These are phyloP conservation scores for Andrena fulva DNA, from an alignment of 2,888 invertebrate species.

Conservation along the genomic window DNA sequence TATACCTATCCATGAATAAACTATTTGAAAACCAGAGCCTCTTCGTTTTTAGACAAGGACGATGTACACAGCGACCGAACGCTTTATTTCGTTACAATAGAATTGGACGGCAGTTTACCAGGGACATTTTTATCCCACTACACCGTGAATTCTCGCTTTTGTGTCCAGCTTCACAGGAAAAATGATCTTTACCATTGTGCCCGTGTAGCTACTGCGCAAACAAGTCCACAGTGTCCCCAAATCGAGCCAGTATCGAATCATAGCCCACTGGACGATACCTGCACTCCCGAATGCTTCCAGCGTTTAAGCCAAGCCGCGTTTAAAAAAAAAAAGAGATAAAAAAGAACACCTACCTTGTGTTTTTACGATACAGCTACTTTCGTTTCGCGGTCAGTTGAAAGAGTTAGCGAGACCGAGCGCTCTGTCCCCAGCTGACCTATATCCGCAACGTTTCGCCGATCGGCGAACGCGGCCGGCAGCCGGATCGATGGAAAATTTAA, in stretches of 20 bases:
- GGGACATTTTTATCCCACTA: neutral
- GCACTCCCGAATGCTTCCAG: neutral
- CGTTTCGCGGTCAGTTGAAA: neutral
- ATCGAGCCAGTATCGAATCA: neutral
- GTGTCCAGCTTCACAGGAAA: conserved; percentile 8
- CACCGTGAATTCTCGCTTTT: neutral
- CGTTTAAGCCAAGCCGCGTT: neutral
- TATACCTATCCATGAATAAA: neutral
- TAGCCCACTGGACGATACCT: neutral
- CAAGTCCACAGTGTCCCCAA: neutral
- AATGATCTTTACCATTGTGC: conserved; percentile 17
- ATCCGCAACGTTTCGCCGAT: neutral
- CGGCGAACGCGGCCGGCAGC: neutral
- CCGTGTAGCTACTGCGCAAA: neutral
- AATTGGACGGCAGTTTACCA: neutral
- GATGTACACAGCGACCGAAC: neutral
- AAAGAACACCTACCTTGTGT: neutral
- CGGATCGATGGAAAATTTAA: conserved; percentile 3
- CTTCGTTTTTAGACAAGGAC: no score
- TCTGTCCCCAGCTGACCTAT: conserved; percentile 7
- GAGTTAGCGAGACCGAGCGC: neutral
- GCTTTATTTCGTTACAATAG: neutral
- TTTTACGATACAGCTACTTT: neutral
- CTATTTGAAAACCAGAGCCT: neutral
- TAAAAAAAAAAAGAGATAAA: neutral